Conservation (phyloP, 2,888 invertebrate species). For the Theristus sp. region DNA sequence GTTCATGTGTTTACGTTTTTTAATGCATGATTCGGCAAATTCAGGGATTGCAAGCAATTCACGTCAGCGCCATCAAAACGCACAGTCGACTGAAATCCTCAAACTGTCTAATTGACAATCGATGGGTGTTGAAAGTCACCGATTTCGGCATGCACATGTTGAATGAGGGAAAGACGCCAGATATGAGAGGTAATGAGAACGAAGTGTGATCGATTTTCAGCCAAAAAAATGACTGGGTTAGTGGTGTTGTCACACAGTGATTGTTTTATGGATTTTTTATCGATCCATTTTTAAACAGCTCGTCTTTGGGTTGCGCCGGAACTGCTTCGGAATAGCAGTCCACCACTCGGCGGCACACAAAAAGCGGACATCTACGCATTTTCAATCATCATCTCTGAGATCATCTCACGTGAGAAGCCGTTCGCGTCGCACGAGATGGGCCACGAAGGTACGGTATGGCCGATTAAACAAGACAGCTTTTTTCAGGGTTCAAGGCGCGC, state of each 20-base stretch:
- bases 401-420: conserved; percentile 2
- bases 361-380: conserved; percentile 7
- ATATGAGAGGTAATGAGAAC: neutral
- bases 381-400: conserved; percentile 6
- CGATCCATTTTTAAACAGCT: too few species aligned
- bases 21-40: neutral
- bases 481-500: too few species aligned
- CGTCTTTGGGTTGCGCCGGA: conserved; percentile 6
- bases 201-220: too few species aligned
- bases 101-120: conserved; percentile 7
- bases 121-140: conserved; percentile 6
- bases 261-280: too few species aligned
- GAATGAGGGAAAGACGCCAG: neutral
- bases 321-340: conserved; percentile 1
- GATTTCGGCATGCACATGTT: conserved; percentile 6
- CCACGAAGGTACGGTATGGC: neutral
- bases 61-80: neutral
- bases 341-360: neutral
- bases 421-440: conserved; percentile 1
- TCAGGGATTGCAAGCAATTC: conserved; percentile 7
- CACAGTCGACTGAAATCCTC: conserved; percentile 7
- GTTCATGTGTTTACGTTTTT: neutral
- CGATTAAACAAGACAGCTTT: too few species aligned
- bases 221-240: too few species aligned
- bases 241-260: too few species aligned